Evolutionary conservation across 2,888 invertebrate species (phyloP).

Genomic region (Yponomeuta evonymella): DNA sequence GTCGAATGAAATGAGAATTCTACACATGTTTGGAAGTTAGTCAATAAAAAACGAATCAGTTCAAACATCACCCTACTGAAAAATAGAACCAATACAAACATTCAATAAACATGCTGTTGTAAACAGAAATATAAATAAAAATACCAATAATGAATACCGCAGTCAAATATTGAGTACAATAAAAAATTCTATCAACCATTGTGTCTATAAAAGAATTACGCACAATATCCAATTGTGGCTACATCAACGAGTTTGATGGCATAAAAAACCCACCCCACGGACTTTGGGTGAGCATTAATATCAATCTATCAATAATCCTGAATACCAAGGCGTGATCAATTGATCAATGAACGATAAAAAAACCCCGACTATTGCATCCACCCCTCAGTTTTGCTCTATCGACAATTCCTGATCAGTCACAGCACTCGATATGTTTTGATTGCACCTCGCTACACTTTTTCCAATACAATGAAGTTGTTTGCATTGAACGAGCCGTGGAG

Average conservation of each 20-base stretch:
- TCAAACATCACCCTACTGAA: constrained; percentile 18
- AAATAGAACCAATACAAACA: constrained; percentile 31
- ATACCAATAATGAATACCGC: constrained; percentile 40
- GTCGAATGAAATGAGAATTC: constrained; percentile 1
- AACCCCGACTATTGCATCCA: constrained; percentile 45
- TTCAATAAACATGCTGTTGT: constrained; percentile 30
- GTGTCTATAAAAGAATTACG: constrained; percentile 50
- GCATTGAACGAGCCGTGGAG: constrained; percentile 14
- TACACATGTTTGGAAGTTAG: constrained; percentile 25
- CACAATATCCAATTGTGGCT: constrained; percentile 67
- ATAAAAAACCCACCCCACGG: constrained; percentile 60
- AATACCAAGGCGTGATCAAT: constrained; percentile 69
- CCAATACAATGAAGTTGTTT: constrained; percentile 19
- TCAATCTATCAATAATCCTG: constrained; percentile 72
- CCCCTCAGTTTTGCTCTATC: constrained; percentile 58
- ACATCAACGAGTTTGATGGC: constrained; percentile 52
- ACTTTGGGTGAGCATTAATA: constrained; percentile 51
- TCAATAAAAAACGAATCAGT: constrained; percentile 17
- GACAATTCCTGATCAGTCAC: constrained; percentile 43
- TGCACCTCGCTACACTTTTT: constrained; percentile 32
- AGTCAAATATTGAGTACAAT: constrained; percentile 19
- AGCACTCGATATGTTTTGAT: constrained; percentile 47
- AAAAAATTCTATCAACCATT: constrained; percentile 37
- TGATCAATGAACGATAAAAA: constrained; percentile 62
- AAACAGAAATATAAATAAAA: constrained; percentile 35